Base-by-base conservation (phyloP, 2,888 invertebrate genomes). In the Rutpela maculata region DNA sequence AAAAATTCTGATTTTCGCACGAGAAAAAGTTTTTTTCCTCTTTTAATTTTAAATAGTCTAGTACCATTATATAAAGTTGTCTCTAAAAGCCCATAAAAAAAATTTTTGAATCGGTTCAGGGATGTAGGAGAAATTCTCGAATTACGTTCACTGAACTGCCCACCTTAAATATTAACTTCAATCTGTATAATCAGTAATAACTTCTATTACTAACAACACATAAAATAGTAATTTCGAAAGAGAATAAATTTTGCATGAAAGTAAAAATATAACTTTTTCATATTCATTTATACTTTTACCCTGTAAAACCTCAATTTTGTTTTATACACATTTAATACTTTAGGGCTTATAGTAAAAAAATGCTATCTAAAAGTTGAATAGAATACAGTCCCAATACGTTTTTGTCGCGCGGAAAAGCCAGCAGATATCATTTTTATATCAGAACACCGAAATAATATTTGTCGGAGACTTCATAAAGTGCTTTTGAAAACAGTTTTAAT, bases 371-470 rank as follows among this genome's bases (percentile, higher is more conserved):
- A 59, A 19, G 59, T 59, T 59, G 70, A 70, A 60, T n/a, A 35
- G 38, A 70, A 70, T 60, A 38, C 43, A 43, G 11, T 60, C 60
- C 38, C 70, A 60, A 70, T 38, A 60, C 31, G 57, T 43, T 70
- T 26, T 70, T 60, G 60, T 31, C 38, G 60, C 43, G 6, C 22
- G 5, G 19, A 66, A 73, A 73, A 35, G 56, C 50, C 43, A 65
- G 56, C 71, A 66, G 67, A 78, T 81, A 80, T 80, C 78, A 80
- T 78, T 79, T 77, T 81, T 80, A 81, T 80, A 80, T 78, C 74
- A 60, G 79, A 78, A 72, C 76, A 80, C 67, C 71, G 77, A 76
- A 78, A 81, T 80, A 78, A 81, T 81, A 80, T 81, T 81, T 79
- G 79, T 78, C 63, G 35, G 72, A 69, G 73, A 63, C 76, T 80